A percentile compares a stretch with the other conserved stretches of the same genome.
These are phyloP conservation scores for Hippopotamus amphibius DNA, from an alignment of 2,113 vertebrate genomes.

Conservation along the genomic window DNA sequence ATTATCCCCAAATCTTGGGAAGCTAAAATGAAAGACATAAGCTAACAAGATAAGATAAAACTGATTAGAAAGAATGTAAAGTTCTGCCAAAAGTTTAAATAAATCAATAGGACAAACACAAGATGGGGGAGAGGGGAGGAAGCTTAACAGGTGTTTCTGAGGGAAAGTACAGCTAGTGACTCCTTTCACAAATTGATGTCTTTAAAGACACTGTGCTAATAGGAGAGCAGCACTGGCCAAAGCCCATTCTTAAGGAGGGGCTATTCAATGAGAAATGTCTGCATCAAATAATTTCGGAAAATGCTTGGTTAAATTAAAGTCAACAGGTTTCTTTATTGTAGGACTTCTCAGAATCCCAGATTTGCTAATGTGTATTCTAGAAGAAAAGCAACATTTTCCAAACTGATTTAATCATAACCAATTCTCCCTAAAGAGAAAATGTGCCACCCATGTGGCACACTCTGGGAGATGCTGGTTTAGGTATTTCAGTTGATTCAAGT, in stretches of 20 bases:
- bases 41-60: neutral
- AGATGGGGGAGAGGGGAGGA: neutral
- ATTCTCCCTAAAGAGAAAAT: neutral
- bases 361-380: neutral
- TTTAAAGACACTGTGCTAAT: neutral
- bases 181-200: neutral
- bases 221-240: neutral
- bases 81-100: neutral
- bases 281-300: neutral
- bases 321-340: neutral
- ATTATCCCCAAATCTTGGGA: neutral
- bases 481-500: neutral
- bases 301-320: neutral
- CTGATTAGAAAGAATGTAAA: neutral
- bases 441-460: neutral
- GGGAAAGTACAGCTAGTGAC: neutral
- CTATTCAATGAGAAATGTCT: neutral
- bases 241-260: neutral
- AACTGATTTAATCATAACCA: neutral
- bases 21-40: slow-evolving; percentile 19
- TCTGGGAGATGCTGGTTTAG: neutral
- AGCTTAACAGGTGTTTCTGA: neutral
- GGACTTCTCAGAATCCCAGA: neutral
- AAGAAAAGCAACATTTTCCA: neutral
- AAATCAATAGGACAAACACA: neutral